Conservation (phyloP, 2,888 invertebrate species). For the Linhomoeus sp. region DNA sequence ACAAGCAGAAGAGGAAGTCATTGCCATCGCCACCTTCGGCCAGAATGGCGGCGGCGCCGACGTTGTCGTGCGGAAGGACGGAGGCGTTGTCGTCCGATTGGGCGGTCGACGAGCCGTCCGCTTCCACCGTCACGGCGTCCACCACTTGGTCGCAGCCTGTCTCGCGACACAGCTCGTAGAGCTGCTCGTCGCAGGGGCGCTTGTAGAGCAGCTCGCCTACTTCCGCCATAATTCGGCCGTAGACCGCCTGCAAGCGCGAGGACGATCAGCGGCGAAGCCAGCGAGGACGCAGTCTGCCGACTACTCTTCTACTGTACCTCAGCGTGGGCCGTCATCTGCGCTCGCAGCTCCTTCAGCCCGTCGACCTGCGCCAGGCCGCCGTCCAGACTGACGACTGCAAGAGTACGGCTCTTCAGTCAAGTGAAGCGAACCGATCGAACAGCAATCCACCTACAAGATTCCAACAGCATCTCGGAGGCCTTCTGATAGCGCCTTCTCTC, state of each 20-base stretch:
- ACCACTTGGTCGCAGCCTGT: too few species aligned
- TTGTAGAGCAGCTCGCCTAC: too few species aligned
- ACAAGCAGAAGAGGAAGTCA: too few species aligned
- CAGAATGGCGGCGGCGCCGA: too few species aligned
- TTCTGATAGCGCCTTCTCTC: constrained; percentile 43
- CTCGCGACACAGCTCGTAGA: too few species aligned
- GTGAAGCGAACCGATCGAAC: neutral
- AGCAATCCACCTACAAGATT: constrained; percentile 20
- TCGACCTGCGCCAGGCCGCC: constrained; percentile 58
- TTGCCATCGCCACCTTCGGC: too few species aligned
- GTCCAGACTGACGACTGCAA: constrained; percentile 44
- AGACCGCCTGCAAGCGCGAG: neutral
- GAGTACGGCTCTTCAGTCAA: constrained; percentile 1
- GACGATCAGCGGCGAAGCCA: neutral
- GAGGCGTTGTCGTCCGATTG: too few species aligned
- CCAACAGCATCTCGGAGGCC: constrained; percentile 54
- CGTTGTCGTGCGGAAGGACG: too few species aligned
- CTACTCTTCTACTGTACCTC: too few species aligned
- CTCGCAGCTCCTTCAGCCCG: constrained; percentile 55
- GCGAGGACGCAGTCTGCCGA: constrained; percentile 16
- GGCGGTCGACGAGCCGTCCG: too few species aligned
- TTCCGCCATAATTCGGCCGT: neutral
- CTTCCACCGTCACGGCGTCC: too few species aligned
- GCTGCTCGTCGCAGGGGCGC: too few species aligned
- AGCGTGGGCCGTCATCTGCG: constrained; percentile 48